Percentiles rank a stretch among this genome's conserved stretches.
These are phyloP conservation scores for Alces alces DNA, from an alignment of 2,113 vertebrate species.

Conservation along the genomic window DNA sequence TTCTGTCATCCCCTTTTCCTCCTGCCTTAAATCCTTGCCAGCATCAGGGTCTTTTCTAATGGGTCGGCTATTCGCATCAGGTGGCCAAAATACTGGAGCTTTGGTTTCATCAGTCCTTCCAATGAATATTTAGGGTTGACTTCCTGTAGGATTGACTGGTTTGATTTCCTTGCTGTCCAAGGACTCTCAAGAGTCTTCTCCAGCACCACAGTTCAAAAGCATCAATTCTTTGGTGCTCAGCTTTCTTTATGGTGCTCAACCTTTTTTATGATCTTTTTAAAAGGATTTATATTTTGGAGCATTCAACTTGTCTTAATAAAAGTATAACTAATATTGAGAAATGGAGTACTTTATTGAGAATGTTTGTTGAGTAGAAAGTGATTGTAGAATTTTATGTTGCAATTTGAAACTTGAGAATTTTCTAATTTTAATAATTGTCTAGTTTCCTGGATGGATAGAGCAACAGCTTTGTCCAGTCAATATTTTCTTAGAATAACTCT, in stretches of 20 bases:
- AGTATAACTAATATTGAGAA: constrained; percentile 6
- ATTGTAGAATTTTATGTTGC: not conserved
- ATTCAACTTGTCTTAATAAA: not conserved
- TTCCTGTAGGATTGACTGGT: not conserved
- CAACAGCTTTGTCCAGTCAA: not conserved
- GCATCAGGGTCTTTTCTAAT: not conserved
- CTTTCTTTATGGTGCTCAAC: not conserved
- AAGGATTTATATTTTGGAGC: not conserved
- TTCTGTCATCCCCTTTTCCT: not conserved
- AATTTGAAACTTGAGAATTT: not conserved
- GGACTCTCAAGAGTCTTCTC: not conserved
- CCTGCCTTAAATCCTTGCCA: not conserved
- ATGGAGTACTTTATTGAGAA: not conserved
- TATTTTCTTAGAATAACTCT: not conserved
- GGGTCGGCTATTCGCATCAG: not conserved
- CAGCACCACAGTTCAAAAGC: not conserved
- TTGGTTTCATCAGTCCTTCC: not conserved
- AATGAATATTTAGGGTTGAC: not conserved
- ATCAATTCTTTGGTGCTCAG: not conserved
- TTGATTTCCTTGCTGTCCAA: not conserved
- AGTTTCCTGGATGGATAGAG: not conserved
- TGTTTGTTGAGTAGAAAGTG: not conserved
- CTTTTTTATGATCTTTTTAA: not conserved
- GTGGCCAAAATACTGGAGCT: not conserved
- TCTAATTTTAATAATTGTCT: not conserved